Percentiles rank a stretch among this genome's conserved stretches.
Conservation (phyloP, 2,888 invertebrate species). For the Bombyx huttoni region DNA sequence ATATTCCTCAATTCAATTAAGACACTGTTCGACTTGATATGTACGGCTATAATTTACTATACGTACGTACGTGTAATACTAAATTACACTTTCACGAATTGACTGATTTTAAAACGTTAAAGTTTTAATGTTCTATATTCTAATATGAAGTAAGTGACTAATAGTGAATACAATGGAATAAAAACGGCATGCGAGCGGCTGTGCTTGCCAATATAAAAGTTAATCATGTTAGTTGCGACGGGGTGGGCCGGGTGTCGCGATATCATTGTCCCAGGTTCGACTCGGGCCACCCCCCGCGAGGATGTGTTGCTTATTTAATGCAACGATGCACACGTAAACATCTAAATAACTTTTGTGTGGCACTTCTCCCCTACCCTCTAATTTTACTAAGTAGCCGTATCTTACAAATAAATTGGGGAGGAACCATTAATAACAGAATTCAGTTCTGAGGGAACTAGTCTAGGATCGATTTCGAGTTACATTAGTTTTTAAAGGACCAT, state of each 20-base stretch:
- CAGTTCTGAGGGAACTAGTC: conserved; percentile 23
- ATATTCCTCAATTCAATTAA: conserved; percentile 6
- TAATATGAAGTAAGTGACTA: no score
- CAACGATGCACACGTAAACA: conserved; percentile 71
- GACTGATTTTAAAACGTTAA: no score
- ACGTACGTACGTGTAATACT: not conserved
- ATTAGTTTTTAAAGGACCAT: conserved; percentile 17
- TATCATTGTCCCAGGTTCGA: conserved; percentile 56
- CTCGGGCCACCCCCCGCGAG: conserved; percentile 45
- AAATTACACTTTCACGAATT: no score
- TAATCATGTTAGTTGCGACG: conserved; percentile 49
- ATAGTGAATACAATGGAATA: conserved; percentile 9
- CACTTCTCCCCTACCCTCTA: conserved; percentile 65
- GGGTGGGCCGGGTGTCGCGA: conserved; percentile 55
- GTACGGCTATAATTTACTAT: not conserved
- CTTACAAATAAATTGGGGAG: conserved; percentile 59
- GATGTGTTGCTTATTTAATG: conserved; percentile 71
- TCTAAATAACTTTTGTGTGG: conserved; percentile 72
- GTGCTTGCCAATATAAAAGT: conserved; percentile 54
- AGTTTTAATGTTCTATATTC: no score
- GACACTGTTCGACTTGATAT: not conserved
- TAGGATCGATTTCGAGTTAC: not conserved
- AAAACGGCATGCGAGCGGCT: conserved; percentile 12
- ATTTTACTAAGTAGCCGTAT: conserved; percentile 70
- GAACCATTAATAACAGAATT: conserved; percentile 47